Evolutionary conservation across 2,797 vertebrate genomes (phyloP).

Genomic region (Notoglanidium macrostoma): DNA sequence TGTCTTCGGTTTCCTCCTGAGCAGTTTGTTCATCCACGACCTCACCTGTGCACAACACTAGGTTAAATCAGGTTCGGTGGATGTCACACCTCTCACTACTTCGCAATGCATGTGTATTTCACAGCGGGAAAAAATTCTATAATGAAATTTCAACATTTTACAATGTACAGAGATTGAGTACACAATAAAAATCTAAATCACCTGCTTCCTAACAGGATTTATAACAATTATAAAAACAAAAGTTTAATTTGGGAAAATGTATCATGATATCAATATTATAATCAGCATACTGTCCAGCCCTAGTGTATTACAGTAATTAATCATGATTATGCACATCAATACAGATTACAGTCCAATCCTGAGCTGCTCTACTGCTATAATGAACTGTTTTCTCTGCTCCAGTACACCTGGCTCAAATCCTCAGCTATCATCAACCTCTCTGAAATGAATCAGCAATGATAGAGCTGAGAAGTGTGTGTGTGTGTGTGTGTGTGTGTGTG

Average conservation of each 20-base stretch:
- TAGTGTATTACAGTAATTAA: neutral
- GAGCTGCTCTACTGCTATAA: neutral
- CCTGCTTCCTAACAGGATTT: neutral
- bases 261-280: neutral
- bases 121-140: no score
- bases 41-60: constrained; percentile 71
- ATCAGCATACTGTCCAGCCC: neutral
- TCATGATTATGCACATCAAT: neutral
- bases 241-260: neutral
- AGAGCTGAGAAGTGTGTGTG: constrained; percentile 29
- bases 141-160: neutral
- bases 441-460: neutral
- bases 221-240: neutral
- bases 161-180: neutral
- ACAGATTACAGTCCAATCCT: neutral
- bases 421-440: neutral
- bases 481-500: constrained; percentile 38
- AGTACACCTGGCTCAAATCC: neutral
- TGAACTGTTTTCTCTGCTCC: neutral
- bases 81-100: neutral
- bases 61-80: neutral
- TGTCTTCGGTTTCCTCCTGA: constrained; percentile 89
- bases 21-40: constrained; percentile 82
- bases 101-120: neutral
- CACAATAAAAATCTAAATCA: neutral